phyloP scores from a whole-genome alignment of 2,113 vertebrate species.

The Eleginops maclovinus region DNA sequence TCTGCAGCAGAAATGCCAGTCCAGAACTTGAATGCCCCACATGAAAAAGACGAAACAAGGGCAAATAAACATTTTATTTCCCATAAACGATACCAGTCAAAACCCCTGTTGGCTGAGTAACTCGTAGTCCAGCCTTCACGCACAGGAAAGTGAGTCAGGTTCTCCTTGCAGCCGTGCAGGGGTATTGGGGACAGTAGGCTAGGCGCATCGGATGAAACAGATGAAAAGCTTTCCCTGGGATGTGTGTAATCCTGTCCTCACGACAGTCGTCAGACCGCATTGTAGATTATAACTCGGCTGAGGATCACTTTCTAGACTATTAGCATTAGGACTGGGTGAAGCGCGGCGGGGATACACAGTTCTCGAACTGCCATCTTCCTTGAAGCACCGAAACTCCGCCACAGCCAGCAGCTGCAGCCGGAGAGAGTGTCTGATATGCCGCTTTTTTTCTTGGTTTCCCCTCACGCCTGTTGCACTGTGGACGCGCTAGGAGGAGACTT shows the following conservation, averaged over 20 bases:
- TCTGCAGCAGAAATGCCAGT: background rate
- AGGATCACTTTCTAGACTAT: constrained; percentile 38
- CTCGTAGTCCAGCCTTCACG: constrained; percentile 43
- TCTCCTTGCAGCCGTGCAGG: constrained; percentile 35
- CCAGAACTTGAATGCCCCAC: background rate
- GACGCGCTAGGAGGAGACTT: constrained; percentile 26
- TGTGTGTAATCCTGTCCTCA: constrained; percentile 66
- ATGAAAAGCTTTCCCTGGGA: constrained; percentile 67
- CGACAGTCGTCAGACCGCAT: constrained; percentile 51
- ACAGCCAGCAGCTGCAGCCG: constrained; percentile 25
- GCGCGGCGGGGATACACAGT: constrained; percentile 6
- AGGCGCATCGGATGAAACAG: constrained; percentile 57
- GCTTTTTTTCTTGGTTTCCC: background rate
- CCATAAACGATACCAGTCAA: constrained; percentile 8
- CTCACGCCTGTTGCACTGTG: constrained; percentile 28
- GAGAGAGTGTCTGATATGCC: background rate
- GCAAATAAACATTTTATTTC: constrained; percentile 23
- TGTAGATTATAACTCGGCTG: constrained; percentile 41
- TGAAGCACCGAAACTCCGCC: background rate
- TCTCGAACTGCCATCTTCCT: background rate
- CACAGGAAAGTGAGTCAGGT: constrained; percentile 39
- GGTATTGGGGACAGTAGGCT: constrained; percentile 47
- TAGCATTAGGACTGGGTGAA: background rate
- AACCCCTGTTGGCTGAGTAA: constrained; percentile 30
- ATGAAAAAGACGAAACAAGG: background rate